Evolutionary conservation across 1,140 invertebrate species (phyloP).

Genomic region (Gonatopus flavifemur): DNA sequence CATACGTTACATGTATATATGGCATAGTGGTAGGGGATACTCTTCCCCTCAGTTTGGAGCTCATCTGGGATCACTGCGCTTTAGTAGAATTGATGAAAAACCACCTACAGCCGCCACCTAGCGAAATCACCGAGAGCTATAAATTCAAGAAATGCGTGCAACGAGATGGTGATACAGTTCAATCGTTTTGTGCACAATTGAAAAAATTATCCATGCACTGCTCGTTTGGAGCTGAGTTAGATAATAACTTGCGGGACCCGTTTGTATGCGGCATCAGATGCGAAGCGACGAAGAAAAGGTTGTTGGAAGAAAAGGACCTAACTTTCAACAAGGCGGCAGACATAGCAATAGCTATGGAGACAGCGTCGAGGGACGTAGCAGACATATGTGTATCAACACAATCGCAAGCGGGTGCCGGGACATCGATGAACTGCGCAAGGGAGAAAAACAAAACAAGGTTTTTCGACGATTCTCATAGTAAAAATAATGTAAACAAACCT

Average conservation of each 20-base stretch:
- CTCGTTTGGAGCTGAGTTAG: no score
- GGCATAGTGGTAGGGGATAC: no score
- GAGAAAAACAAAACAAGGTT: background rate
- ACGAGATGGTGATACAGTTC: conserved; percentile 2
- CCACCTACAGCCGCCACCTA: conserved; percentile 2
- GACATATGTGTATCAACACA: background rate
- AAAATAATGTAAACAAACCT: background rate
- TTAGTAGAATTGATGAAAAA: conserved; percentile 1
- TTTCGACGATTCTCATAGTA: background rate
- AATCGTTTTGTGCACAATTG: background rate
- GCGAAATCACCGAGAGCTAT: conserved; percentile 4
- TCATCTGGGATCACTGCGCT: no score
- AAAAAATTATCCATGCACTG: conserved; percentile 5
- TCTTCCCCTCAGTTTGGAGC: no score
- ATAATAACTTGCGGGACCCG: conserved; percentile 2
- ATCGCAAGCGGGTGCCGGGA: no score
- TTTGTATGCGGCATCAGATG: conserved; percentile 6
- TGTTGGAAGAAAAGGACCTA: background rate
- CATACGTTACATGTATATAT: no score
- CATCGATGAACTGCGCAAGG: no score
- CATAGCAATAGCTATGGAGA: background rate
- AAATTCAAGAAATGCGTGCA: conserved; percentile 10
- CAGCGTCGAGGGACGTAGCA: background rate
- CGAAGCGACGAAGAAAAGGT: background rate
- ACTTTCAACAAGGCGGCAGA: background rate